These are phyloP conservation scores for Jordanella pulchra DNA, from an alignment of 2,797 vertebrate genomes.

Conservation along the genomic window DNA sequence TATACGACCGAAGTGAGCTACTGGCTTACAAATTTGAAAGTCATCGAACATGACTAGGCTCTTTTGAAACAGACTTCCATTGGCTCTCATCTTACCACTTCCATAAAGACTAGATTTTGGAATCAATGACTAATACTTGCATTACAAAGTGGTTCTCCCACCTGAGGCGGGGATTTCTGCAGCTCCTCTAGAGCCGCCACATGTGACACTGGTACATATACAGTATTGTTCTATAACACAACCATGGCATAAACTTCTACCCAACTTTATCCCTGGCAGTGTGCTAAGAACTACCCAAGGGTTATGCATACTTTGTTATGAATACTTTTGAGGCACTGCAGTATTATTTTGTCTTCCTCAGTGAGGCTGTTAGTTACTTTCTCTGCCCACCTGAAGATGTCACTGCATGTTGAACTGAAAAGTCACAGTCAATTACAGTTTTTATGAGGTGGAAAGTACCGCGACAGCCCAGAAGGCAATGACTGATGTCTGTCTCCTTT, in stretches of 20 bases:
- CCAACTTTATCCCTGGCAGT: no score
- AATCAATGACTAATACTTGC: neutral
- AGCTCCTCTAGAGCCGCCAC: neutral
- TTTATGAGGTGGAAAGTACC: constrained; percentile 68
- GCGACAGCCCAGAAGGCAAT: constrained; percentile 51
- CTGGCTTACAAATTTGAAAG: no score
- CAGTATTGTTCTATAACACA: no score
- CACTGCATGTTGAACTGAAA: constrained; percentile 59
- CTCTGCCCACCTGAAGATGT: constrained; percentile 50
- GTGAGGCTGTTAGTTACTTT: constrained; percentile 26
- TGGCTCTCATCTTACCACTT: no score
- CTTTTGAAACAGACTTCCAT: no score
- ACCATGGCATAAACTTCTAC: no score
- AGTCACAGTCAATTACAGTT: constrained; percentile 69
- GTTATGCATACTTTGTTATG: neutral
- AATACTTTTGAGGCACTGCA: constrained; percentile 19
- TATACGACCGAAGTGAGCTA: no score
- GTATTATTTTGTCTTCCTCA: constrained; percentile 32
- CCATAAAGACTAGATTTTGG: no score
- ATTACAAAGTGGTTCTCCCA: neutral
- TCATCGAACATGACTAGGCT: no score
- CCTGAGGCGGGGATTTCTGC: neutral
- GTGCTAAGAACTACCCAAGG: neutral
- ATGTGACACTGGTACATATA: neutral
- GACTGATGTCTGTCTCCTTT: constrained; percentile 61